phyloP scores from a whole-genome alignment of 2,113 vertebrate genomes.

The Natator depressus region DNA sequence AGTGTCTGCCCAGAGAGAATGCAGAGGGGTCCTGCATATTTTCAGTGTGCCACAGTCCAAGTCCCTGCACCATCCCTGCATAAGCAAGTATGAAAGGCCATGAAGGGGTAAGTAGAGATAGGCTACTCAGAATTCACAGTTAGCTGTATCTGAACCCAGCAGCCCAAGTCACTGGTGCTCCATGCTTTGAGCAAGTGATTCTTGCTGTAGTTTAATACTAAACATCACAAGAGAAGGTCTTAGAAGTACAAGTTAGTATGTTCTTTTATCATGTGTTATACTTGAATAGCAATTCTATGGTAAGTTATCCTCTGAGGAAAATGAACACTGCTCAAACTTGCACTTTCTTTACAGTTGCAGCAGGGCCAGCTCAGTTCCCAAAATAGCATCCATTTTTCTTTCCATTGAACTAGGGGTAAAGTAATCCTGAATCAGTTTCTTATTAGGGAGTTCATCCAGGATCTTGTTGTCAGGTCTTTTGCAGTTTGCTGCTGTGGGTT shows the following conservation, averaged over 20 bases:
- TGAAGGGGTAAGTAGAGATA: not conserved
- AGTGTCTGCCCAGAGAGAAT: not conserved
- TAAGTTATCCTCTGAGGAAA: not conserved
- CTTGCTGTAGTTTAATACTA: not conserved
- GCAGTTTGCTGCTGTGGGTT: accelerated
- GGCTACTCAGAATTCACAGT: accelerated
- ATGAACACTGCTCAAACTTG: not conserved
- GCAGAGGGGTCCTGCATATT: not conserved
- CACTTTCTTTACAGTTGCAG: not conserved
- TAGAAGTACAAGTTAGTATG: not conserved
- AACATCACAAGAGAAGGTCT: constrained; percentile 4
- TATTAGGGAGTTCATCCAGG: not conserved
- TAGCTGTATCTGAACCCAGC: not conserved
- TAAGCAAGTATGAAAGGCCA: not conserved
- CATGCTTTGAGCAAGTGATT: not conserved
- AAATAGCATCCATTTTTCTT: not conserved
- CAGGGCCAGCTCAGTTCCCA: not conserved
- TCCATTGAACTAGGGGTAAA: not conserved
- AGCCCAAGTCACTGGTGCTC: not conserved
- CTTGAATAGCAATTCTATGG: not conserved
- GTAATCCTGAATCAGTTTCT: not conserved
- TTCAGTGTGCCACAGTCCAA: not conserved
- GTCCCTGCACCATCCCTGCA: not conserved
- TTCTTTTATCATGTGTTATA: constrained; percentile 6
- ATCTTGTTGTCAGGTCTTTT: not conserved